Percentiles rank a stretch among this genome's conserved stretches.
These are phyloP conservation scores for Platynereis dumerilii DNA, from an alignment of 2,888 invertebrate genomes.

Conservation along the genomic window DNA sequence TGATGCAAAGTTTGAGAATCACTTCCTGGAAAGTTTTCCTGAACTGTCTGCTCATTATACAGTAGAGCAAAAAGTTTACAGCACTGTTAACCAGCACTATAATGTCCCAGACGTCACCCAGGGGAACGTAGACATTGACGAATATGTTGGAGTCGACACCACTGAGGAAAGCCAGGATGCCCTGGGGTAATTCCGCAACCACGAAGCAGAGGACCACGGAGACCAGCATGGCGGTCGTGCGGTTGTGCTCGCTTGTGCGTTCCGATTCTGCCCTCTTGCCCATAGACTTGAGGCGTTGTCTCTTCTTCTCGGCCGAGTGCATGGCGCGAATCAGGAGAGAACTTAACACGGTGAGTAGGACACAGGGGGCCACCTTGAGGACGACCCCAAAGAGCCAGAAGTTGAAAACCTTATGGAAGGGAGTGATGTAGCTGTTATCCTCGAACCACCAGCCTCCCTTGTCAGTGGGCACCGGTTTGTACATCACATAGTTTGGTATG, in stretches of 20 bases:
- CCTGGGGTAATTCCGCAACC: slow-evolving; percentile 89
- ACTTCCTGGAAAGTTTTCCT: slow-evolving; percentile 67
- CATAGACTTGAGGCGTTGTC: slow-evolving; percentile 53
- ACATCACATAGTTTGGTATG: slow-evolving; percentile 58
- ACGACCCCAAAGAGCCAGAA: slow-evolving; percentile 93
- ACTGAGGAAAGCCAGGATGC: slow-evolving; percentile 73
- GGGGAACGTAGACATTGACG: slow-evolving; percentile 67
- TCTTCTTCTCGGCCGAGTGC: slow-evolving; percentile 55
- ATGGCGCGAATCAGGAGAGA: slow-evolving; percentile 59
- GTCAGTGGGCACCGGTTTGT: slow-evolving; percentile 31
- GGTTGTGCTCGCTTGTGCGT: slow-evolving; percentile 66
- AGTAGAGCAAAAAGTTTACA: slow-evolving; percentile 92
- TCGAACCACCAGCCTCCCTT: slow-evolving; percentile 48
- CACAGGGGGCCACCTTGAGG: slow-evolving; percentile 88
- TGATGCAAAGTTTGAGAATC: slow-evolving; percentile 26
- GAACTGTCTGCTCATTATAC: slow-evolving; percentile 93
- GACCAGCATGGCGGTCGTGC: slow-evolving; percentile 88
- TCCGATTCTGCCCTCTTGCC: slow-evolving; percentile 54
- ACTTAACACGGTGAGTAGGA: slow-evolving; percentile 76
- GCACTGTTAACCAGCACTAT: slow-evolving; percentile 89
- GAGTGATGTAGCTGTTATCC: slow-evolving; percentile 45
- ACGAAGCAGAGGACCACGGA: slow-evolving; percentile 85
- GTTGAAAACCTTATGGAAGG: slow-evolving; percentile 68
- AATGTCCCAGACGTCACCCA: slow-evolving; percentile 84
- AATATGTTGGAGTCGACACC: slow-evolving; percentile 67